Evolutionary conservation across 2,797 vertebrate genomes (phyloP).

Genomic region (Euphonia xanthogaster): DNA sequence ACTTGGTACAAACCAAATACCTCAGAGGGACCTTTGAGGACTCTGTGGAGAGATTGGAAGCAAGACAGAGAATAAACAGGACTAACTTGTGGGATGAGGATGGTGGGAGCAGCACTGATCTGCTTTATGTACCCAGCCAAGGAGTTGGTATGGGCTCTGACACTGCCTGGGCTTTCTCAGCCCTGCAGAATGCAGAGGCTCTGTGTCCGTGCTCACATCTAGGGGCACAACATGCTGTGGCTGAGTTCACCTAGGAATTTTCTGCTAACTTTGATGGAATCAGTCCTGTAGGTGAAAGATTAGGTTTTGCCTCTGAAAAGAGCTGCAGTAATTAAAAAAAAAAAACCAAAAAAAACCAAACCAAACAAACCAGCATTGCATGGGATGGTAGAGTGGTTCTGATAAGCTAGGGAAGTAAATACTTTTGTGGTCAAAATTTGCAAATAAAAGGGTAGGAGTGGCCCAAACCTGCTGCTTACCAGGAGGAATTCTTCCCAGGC

Average conservation of each 20-base stretch:
- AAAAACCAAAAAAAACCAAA: not conserved
- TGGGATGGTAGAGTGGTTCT: not conserved
- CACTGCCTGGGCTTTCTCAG: not conserved
- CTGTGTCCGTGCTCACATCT: rapidly evolving
- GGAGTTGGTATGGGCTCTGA: not conserved
- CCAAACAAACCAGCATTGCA: not conserved
- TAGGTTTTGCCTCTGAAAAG: not conserved
- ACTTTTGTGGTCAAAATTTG: not conserved
- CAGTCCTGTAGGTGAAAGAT: not conserved
- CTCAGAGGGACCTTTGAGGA: not conserved
- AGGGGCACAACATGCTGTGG: not conserved
- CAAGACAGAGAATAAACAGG: not conserved
- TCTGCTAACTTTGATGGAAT: not conserved
- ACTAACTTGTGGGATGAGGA: not conserved
- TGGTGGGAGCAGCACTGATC: not conserved
- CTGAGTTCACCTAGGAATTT: not conserved
- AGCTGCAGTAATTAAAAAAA: not conserved
- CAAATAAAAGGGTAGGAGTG: not conserved
- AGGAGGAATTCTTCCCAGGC: not conserved
- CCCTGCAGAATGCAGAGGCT: not conserved
- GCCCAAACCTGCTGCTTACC: not conserved
- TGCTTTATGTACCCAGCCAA: rapidly evolving
- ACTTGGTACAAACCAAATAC: not conserved
- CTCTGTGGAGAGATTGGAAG: not conserved
- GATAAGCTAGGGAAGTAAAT: not conserved